Evolutionary conservation across 2,113 vertebrate species (phyloP), one percentile per base, ranked within the genome.

Genomic region (Aspiorhynchus laticeps): DNA sequence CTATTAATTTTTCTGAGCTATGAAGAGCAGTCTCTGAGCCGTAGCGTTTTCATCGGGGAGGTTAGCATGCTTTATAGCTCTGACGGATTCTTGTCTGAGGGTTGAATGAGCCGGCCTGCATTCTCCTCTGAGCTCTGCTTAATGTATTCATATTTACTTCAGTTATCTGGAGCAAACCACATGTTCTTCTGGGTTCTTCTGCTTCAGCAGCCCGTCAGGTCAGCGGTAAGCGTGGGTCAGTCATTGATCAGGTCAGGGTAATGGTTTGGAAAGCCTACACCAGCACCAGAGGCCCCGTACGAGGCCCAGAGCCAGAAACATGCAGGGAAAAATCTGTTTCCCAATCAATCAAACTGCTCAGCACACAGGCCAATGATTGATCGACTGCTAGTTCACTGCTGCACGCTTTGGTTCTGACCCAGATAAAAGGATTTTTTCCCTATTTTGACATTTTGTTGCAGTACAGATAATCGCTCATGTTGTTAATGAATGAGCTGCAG

Each of bases 321-420:
- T 71, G 65, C 81, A 67, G 80, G 38, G 59, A 5, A 10, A 81
- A 82, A 65, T 82, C 59, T 65, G 80, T 82, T 82, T 82, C 81
- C 10, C 65, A 83, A 71, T 83, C 81, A 83, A 53, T 83, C 81
- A 69, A 67, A 33, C 41, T 43, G 59, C 80, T 67, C 80, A 46
- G 61, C 80, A 82, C 80, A 65, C 81, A 71, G 81, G 43, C 81
- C 28, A 33, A 28, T 48, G 81, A 83, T 83, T 83, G 81, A 83
- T 83, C 81, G 43, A 48, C 63, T 53, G 81, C 65, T 65, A 43
- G 38, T 82, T 82, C 59, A 65, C 80, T 17, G 59, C 38, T 81
- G 80, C 65, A 24, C 43, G 65, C 63, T 83, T 83, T 36, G 81
- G 81, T 83, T 71, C 81, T 83, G 81, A 71, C 81, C 81, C 81